Evolutionary conservation across 2,797 vertebrate species (phyloP).

Genomic region (Siniperca undulata): DNA sequence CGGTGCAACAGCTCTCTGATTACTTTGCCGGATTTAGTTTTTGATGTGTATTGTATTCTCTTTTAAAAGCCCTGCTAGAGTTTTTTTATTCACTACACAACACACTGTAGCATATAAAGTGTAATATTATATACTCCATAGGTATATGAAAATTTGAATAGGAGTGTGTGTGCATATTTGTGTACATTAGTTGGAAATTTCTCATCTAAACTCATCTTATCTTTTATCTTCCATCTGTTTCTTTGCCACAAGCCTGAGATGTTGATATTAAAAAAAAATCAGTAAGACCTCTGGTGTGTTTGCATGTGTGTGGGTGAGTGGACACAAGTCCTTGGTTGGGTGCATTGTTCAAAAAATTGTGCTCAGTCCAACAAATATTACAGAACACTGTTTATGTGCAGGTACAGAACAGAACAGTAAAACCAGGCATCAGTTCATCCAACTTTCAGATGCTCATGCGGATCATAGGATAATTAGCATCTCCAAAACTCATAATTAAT

Average conservation of each 20-base stretch:
- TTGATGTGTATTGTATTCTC: slow-evolving; percentile 1
- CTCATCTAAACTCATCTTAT: slow-evolving; percentile 1
- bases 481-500: slow-evolving; percentile 73
- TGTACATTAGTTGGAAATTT: slow-evolving; percentile 13
- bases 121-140: slow-evolving; percentile 14
- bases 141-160: slow-evolving; percentile 35
- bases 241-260: slow-evolving; percentile 14
- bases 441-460: slow-evolving; percentile 61
- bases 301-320: slow-evolving; percentile 21
- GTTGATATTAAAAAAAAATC: neutral
- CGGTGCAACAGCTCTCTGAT: slow-evolving; percentile 13
- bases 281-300: slow-evolving; percentile 14
- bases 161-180: slow-evolving; percentile 2
- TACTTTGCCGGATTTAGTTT: slow-evolving; percentile 25
- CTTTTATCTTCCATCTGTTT: slow-evolving; percentile 25
- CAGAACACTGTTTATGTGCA: slow-evolving; percentile 12
- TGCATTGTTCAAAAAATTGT: slow-evolving; percentile 5
- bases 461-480: slow-evolving; percentile 68
- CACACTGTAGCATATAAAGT: slow-evolving; percentile 6
- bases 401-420: slow-evolving; percentile 21
- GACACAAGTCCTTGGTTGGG: slow-evolving; percentile 8
- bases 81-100: neutral
- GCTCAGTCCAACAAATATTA: neutral
- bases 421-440: slow-evolving; percentile 39
- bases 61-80: slow-evolving; percentile 16